phyloP scores from a whole-genome alignment of 2,113 vertebrate species.

The Gorsachius goisagi region DNA sequence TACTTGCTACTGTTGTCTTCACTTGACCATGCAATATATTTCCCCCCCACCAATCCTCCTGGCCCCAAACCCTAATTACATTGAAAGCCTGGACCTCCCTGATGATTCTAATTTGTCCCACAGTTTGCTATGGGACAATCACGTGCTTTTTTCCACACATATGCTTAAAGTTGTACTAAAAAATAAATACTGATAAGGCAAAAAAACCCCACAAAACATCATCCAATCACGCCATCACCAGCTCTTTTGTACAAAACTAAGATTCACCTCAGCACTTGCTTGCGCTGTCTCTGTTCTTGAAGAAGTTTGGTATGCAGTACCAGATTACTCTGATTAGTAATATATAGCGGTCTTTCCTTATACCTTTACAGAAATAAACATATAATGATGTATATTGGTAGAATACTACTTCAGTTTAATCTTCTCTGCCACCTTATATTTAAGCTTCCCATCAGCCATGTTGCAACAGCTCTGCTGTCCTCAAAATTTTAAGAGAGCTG shows the following conservation, averaged over 20 bases:
- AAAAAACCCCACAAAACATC: background rate
- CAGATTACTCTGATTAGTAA: background rate
- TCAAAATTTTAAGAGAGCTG: background rate
- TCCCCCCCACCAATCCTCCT: fast-evolving
- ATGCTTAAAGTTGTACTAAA: background rate
- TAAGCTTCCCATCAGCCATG: background rate
- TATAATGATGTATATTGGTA: background rate
- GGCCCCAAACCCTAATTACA: background rate
- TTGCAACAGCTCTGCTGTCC: background rate
- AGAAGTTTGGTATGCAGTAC: background rate
- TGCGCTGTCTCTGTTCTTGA: background rate
- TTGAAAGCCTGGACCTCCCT: background rate
- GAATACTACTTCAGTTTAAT: background rate
- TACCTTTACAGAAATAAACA: background rate
- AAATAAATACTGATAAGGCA: background rate
- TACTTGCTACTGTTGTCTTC: background rate
- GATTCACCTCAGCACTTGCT: background rate
- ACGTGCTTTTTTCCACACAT: background rate
- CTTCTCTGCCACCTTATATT: background rate
- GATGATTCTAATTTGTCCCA: background rate
- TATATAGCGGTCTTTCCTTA: background rate
- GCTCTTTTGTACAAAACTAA: background rate
- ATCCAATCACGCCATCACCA: background rate
- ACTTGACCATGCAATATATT: background rate
- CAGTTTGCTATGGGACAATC: background rate